Base-by-base conservation (phyloP, 2,113 vertebrate genomes). In the Motacilla alba region DNA sequence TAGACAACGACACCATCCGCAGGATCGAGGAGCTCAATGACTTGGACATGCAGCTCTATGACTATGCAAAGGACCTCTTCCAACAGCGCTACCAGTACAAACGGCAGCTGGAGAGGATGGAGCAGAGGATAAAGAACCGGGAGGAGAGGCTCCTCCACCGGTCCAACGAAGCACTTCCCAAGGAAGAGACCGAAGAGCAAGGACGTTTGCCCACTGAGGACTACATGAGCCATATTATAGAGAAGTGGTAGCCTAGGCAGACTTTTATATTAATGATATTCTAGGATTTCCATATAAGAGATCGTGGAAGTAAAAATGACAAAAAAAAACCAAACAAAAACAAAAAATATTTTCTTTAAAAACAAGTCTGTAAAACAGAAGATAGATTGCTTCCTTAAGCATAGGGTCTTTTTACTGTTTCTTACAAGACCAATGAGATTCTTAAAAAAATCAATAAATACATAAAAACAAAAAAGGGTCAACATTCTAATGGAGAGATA, bases 171-270 rank as follows among this genome's bases (percentile, higher is more conserved):
- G 98, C 98, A 0, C 97, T 95, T 95, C 97, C 98, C 24, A 98
- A 97, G 84, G 98, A 98, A 74, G 98, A 98, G 47, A 52, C 97
- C 0, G 98, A 99, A 26, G 98, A 99, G 80, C 97, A 98, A 5
- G 98, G 98, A 90, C 98, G 99, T 15, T 98, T 99, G 96, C 99
- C 99, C 97, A 99, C 99, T 0, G 99, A 99, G 98, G 99, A 99
- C 98, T 99, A 99, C 98, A 99, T 99, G 98, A 99, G 99, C 98
- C 99, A 99, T 98, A 99, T 99, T 96, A 98, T 99, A 94, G 99
- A 99, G 97, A 99, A 99, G 97, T 99, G 99, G 99, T 99, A 99
- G 99, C 98, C 91, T 90, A 50, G 83, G 78, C 91, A 94, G 94
- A 97, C 97, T 97, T 97, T 98, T 98, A 49, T 97, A 98, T 90